These are phyloP conservation scores for Lacanobia oleracea DNA, from an alignment of 2,888 invertebrate species.

Conservation along the genomic window DNA sequence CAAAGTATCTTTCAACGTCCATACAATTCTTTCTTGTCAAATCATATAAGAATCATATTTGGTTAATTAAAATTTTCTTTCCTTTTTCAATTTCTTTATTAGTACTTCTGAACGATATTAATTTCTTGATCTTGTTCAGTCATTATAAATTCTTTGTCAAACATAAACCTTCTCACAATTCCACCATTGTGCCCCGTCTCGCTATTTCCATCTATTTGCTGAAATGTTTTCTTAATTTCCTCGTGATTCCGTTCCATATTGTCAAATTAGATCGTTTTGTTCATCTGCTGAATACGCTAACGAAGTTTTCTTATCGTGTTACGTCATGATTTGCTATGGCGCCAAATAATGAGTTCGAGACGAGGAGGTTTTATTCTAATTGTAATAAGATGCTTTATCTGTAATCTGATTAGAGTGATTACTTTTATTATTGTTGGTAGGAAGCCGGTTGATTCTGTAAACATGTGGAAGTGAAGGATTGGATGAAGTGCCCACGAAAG, in stretches of 20 bases:
- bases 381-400: conserved; percentile 23
- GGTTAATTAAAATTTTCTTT: too few relatives aligned
- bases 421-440: background rate
- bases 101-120: background rate
- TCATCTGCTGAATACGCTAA: conserved; percentile 46
- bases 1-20: too few relatives aligned
- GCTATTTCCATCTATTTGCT: conserved; percentile 16
- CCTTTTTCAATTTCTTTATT: too few relatives aligned
- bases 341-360: conserved; percentile 31
- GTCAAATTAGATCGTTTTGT: conserved; percentile 49
- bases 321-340: conserved; percentile 36
- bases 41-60: too few relatives aligned
- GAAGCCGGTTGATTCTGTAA: too few relatives aligned
- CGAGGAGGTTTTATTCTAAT: conserved; percentile 28
- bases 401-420: conserved; percentile 9
- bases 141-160: background rate
- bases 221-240: conserved; percentile 35
- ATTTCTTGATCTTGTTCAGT: background rate
- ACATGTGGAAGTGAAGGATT: too few relatives aligned
- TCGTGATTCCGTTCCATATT: conserved; percentile 27
- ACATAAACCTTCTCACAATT: conserved; percentile 1
- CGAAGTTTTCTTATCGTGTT: conserved; percentile 52
- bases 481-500: too few relatives aligned
- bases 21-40: too few relatives aligned
- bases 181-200: background rate